A percentile compares a stretch with the other conserved stretches of the same genome.
phyloP scores from a whole-genome alignment of 2,888 invertebrate species.

The Ecliptopera silaceata region DNA sequence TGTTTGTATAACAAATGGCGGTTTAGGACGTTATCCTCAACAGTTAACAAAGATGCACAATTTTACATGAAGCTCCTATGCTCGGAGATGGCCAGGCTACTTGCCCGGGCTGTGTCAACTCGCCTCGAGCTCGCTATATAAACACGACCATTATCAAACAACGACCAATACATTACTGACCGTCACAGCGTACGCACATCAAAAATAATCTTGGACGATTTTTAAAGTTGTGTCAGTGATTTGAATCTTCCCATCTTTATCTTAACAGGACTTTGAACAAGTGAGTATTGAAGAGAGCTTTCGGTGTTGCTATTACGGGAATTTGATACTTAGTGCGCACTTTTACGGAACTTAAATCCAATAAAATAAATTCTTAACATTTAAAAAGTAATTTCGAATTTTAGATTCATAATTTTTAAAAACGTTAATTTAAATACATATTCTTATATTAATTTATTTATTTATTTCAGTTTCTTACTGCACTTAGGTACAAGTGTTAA shows the following conservation, averaged over 20 bases:
- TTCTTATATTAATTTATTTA: too few species aligned
- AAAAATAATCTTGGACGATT: slow-evolving; percentile 49
- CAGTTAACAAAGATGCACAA: slow-evolving; percentile 9
- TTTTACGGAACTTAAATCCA: neutral
- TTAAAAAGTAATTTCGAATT: neutral
- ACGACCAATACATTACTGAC: slow-evolving; percentile 75
- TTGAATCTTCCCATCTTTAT: slow-evolving; percentile 46
- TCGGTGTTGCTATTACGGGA: slow-evolving; percentile 4
- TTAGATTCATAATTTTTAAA: neutral
- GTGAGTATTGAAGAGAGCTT: slow-evolving; percentile 56
- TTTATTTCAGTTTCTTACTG: too few species aligned
- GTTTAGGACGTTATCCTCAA: neutral
- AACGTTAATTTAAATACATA: too few species aligned
- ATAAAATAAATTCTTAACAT: neutral
- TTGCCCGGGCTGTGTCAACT: slow-evolving; percentile 61
- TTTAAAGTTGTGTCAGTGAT: slow-evolving; percentile 69
- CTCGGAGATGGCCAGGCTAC: slow-evolving; percentile 56
- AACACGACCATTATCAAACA: slow-evolving; percentile 65
- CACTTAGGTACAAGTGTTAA: too few species aligned
- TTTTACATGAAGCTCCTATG: slow-evolving; percentile 46
- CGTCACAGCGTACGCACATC: slow-evolving; percentile 71
- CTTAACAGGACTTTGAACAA: slow-evolving; percentile 67
- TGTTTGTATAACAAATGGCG: too few species aligned
- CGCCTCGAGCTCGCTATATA: slow-evolving; percentile 66
- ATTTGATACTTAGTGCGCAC: neutral